These are phyloP conservation scores for Zosterops lateralis DNA, from an alignment of 2,113 vertebrate species.

Conservation along the genomic window DNA sequence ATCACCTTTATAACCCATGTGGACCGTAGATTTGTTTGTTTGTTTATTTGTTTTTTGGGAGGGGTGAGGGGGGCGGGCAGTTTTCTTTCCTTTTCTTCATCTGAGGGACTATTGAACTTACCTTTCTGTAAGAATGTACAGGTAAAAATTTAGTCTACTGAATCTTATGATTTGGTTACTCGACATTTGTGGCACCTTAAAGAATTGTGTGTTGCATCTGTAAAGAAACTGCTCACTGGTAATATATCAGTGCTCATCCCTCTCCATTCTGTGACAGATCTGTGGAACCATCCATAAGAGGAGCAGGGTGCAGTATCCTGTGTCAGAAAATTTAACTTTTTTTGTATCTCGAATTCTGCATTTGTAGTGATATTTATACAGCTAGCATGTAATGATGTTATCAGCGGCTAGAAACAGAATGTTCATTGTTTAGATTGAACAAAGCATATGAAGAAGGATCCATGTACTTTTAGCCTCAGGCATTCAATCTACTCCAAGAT, in stretches of 20 bases:
- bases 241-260: not conserved
- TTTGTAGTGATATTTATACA: not conserved
- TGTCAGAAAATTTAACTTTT: not conserved
- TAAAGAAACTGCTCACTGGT: not conserved
- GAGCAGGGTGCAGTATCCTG: fast-evolving
- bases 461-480: not conserved
- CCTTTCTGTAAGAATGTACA: not conserved
- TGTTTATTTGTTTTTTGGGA: no score
- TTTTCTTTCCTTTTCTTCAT: not conserved
- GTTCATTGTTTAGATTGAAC: not conserved
- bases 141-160: not conserved
- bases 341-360: not conserved
- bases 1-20: not conserved
- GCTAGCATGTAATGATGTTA: not conserved
- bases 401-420: not conserved
- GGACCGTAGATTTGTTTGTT: not conserved
- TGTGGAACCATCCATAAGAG: not conserved
- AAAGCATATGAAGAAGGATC: not conserved
- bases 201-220: not conserved
- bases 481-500: not conserved
- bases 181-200: not conserved
- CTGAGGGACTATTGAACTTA: not conserved
- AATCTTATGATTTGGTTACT: not conserved
- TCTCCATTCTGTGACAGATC: not conserved
- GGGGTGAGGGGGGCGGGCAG: fast-evolving